Conservation (phyloP, 2,113 vertebrate genomes). For the Marmota monax region DNA sequence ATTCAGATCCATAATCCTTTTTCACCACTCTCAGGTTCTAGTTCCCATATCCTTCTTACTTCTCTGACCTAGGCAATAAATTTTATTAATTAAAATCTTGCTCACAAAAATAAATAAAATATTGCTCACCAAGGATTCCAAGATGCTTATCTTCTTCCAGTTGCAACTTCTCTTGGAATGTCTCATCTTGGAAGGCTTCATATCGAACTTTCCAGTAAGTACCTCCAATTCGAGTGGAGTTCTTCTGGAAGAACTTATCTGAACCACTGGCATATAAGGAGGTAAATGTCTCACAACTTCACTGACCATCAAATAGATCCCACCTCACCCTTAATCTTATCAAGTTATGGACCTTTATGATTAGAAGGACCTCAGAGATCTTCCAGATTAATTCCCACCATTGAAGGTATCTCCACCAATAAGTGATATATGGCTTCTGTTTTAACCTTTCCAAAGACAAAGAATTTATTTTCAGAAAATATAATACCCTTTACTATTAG, state of each 20-base stretch:
- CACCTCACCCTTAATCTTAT: background rate
- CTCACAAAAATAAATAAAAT: too few relatives aligned
- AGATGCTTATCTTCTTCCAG: conserved; percentile 86
- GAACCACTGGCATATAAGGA: conserved; percentile 80
- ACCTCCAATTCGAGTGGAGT: conserved; percentile 83
- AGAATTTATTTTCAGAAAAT: background rate
- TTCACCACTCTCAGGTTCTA: background rate
- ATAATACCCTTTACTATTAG: background rate
- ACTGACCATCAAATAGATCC: background rate
- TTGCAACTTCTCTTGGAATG: conserved; percentile 85
- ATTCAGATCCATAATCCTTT: background rate
- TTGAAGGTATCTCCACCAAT: background rate
- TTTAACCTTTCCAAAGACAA: conserved; percentile 43
- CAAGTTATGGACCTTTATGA: background rate
- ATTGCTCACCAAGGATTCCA: conserved; percentile 88
- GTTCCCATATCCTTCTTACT: background rate
- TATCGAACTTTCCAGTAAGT: conserved; percentile 89
- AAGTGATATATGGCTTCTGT: background rate
- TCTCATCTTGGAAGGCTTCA: conserved; percentile 87
- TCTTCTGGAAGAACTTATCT: conserved; percentile 85
- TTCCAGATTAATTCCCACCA: background rate
- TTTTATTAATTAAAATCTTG: conserved; percentile 22
- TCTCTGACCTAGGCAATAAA: background rate
- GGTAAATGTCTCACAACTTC: background rate
- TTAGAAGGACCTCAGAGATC: conserved; percentile 37